These are phyloP conservation scores for Brachyptera risi DNA, from an alignment of 2,888 invertebrate species.

Conservation along the genomic window DNA sequence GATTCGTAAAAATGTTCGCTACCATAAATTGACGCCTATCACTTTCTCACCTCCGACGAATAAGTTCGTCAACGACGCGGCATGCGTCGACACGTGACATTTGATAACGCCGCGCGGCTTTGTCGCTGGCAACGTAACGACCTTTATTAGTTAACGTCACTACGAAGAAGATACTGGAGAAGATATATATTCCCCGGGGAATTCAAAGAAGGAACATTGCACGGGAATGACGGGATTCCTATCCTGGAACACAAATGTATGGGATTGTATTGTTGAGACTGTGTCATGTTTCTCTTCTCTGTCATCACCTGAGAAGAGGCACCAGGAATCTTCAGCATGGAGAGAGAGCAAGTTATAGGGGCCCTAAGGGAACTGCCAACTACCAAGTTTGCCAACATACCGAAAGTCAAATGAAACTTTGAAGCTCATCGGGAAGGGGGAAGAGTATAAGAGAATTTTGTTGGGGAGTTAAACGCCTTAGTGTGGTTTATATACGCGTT, in stretches of 20 bases:
- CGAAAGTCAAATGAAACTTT: slow-evolving; percentile 19
- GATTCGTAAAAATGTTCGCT: too few species aligned
- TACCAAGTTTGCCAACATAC: slow-evolving; percentile 3
- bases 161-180: not conserved
- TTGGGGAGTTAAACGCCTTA: slow-evolving; percentile 1
- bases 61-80: too few species aligned
- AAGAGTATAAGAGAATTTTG: not conserved
- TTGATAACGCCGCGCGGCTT: slow-evolving; percentile 1
- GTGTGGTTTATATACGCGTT: not conserved
- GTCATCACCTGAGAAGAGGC: not conserved
- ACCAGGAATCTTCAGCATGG: not conserved
- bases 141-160: slow-evolving; percentile 9
- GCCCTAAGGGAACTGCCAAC: not conserved
- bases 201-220: not conserved
- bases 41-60: too few species aligned
- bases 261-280: slow-evolving; percentile 9
- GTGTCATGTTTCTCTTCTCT: not conserved
- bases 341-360: not conserved
- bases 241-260: not conserved
- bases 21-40: too few species aligned
- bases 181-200: not conserved
- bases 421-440: slow-evolving; percentile 1
- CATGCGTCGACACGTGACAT: not conserved
- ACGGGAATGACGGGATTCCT: too few species aligned
- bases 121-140: slow-evolving; percentile 1